Base-by-base conservation (phyloP, 1,140 invertebrate genomes). In the Pogonomyrmex californicus region DNA sequence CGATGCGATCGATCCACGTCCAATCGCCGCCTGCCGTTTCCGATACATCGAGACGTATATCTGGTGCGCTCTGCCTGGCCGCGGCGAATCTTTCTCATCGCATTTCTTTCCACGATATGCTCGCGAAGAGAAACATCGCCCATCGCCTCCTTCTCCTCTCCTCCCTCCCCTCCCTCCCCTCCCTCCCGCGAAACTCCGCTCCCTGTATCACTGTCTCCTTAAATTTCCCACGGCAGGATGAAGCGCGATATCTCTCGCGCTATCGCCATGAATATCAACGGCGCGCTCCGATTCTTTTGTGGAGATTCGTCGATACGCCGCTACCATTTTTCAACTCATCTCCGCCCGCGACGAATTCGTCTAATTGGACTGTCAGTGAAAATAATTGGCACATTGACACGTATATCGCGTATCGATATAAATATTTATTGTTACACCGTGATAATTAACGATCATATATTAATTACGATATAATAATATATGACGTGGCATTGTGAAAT, bases 171-270 rank as follows among this genome's bases (percentile, higher is more conserved):
- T 23, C 23, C 23, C 23, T 23, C 23, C 23, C 23, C 23, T 23
- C 23, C 23, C n/a, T 33, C 14, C 47, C 12, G 47, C 51, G 58
- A 78, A 78, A 63, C 36, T 41, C 33, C 36, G 63, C 47, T 81
- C 36, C 47, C 36, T 41, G 77, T 81, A 81, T 81, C 77, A 44
- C 77, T 68, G 77, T 81, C 62, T 81, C 36, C 63, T 81, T 81
- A 81, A 81, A 81, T 81, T 81, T 81, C 9, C 47, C 63, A 33
- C 60, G 5, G 47, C 62, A 36, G 23, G 36, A 68, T 81, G 77
- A 81, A 81, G 63, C 63, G 77, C 77, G 36, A 68, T 81, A 70
- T 68, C 36, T 54, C 47, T 30, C 47, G 44, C 4, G 47, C 10
- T 54, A 54, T 47, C 76, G 58, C 17, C 23, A 78, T 79, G 77